phyloP scores from a whole-genome alignment of 1,140 invertebrate genomes.

The Drosophila ficusphila region DNA sequence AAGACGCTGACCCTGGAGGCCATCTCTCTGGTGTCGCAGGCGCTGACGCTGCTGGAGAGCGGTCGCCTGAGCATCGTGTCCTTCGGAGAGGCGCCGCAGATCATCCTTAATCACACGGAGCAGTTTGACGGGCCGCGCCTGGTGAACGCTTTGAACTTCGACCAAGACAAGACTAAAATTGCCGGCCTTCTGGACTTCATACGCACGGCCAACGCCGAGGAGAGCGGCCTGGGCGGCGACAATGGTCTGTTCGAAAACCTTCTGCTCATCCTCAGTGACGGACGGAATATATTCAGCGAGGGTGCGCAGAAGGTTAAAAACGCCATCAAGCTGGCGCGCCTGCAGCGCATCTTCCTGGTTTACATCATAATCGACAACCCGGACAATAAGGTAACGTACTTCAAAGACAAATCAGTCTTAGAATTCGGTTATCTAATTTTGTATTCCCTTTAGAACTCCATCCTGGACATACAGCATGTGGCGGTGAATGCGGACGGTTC shows the following conservation, averaged over 20 bases:
- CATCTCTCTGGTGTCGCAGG: constrained; percentile 94
- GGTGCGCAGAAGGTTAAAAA: constrained; percentile 91
- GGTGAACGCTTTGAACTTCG: constrained; percentile 91
- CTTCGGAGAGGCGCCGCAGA: constrained; percentile 94
- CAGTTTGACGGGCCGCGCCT: constrained; percentile 93
- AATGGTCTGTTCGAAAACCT: constrained; percentile 91
- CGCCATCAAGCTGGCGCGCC: constrained; percentile 91
- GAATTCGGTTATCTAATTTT: background rate
- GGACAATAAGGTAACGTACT: constrained; percentile 90
- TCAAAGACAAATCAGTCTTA: background rate
- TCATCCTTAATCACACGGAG: constrained; percentile 94
- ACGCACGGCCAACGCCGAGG: constrained; percentile 88
- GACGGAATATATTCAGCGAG: constrained; percentile 95
- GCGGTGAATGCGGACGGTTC: constrained; percentile 89
- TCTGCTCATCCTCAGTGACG: constrained; percentile 97
- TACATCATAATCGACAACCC: constrained; percentile 98
- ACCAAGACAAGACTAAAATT: constrained; percentile 92
- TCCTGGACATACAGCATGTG: constrained; percentile 94
- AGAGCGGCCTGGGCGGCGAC: constrained; percentile 85
- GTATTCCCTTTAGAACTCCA: constrained; percentile 89
- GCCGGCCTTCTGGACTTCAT: constrained; percentile 92
- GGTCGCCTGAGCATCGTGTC: constrained; percentile 96
- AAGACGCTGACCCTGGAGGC: constrained; percentile 97
- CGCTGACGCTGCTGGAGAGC: constrained; percentile 96
- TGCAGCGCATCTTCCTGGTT: constrained; percentile 95